Conservation (phyloP, 2,888 invertebrate genomes). For the Lypha dubia region DNA sequence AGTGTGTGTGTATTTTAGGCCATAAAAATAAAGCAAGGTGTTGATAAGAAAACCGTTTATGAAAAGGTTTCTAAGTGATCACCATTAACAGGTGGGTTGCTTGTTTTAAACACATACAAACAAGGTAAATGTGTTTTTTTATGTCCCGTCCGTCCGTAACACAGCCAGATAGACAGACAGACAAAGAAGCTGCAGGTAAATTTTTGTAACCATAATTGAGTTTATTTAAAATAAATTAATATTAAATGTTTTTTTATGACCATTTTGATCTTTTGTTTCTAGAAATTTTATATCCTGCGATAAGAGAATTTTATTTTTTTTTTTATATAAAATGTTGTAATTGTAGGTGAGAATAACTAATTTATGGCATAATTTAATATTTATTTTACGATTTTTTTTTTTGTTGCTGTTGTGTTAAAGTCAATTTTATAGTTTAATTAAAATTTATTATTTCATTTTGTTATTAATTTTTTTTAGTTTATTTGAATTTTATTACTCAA, state of each 20-base stretch:
- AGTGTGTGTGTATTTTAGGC: conserved; percentile 34
- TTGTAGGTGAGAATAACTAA: conserved; percentile 37
- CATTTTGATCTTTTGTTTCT: conserved; percentile 41
- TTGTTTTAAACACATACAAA: conserved; percentile 1
- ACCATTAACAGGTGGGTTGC: conserved; percentile 62
- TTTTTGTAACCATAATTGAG: conserved; percentile 56
- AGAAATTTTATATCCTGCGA: conserved; percentile 59
- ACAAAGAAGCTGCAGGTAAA: not conserved
- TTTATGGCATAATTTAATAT: conserved; percentile 28
- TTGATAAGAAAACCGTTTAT: conserved; percentile 64
- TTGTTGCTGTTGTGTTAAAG: not conserved
- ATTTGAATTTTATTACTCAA: too few relatives aligned
- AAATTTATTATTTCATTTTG: not conserved
- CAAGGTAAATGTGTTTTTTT: conserved; percentile 14
- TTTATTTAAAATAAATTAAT: conserved; percentile 64
- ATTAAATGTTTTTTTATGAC: conserved; percentile 62
- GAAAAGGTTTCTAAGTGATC: conserved; percentile 44
- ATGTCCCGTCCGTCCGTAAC: not conserved
- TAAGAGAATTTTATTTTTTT: conserved; percentile 50
- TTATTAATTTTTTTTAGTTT: conserved; percentile 1
- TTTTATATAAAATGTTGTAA: not conserved
- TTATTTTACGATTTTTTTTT: not conserved
- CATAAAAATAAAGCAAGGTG: conserved; percentile 65
- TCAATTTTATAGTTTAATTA: conserved; percentile 6
- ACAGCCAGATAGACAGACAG: not conserved